A percentile compares a stretch with the other conserved stretches of the same genome.
Conservation (phyloP, 2,113 vertebrate species). For the Albula goreensis region DNA sequence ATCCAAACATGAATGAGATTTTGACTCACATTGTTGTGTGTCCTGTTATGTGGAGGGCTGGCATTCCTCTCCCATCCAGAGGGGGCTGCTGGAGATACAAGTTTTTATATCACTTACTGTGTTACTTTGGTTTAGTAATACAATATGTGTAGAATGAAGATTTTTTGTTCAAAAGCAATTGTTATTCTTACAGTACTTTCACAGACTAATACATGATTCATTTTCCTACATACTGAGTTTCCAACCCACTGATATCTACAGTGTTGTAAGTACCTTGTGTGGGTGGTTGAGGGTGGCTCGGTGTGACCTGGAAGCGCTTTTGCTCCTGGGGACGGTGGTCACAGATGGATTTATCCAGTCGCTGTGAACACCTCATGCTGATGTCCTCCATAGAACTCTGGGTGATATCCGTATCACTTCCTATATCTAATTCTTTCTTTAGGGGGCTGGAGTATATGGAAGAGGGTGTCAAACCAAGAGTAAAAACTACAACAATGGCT, state of each 20-base stretch:
- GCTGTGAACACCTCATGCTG: constrained; percentile 51
- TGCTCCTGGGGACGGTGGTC: constrained; percentile 72
- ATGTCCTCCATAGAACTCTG: constrained; percentile 78
- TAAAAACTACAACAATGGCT: background rate
- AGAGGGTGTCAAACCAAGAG: background rate
- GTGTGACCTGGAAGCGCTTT: constrained; percentile 62
- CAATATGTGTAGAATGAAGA: too few species aligned
- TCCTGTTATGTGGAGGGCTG: constrained; percentile 64
- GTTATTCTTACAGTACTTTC: background rate
- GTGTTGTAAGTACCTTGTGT: constrained; percentile 49
- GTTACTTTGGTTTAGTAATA: too few species aligned
- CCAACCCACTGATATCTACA: background rate
- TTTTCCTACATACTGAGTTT: background rate
- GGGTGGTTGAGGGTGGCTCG: constrained; percentile 42
- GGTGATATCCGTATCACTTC: constrained; percentile 75
- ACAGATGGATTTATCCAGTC: constrained; percentile 60
- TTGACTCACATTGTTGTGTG: constrained; percentile 62
- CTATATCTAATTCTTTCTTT: constrained; percentile 69
- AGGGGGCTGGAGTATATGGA: constrained; percentile 61
- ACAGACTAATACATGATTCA: background rate
- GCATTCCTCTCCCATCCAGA: constrained; percentile 70
- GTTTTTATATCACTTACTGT: constrained; percentile 5
- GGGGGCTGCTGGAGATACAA: constrained; percentile 57
- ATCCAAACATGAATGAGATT: background rate
- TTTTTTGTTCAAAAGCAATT: too few species aligned